These are phyloP conservation scores for Uropetala carovei DNA, from an alignment of 2,888 invertebrate species.

Conservation along the genomic window DNA sequence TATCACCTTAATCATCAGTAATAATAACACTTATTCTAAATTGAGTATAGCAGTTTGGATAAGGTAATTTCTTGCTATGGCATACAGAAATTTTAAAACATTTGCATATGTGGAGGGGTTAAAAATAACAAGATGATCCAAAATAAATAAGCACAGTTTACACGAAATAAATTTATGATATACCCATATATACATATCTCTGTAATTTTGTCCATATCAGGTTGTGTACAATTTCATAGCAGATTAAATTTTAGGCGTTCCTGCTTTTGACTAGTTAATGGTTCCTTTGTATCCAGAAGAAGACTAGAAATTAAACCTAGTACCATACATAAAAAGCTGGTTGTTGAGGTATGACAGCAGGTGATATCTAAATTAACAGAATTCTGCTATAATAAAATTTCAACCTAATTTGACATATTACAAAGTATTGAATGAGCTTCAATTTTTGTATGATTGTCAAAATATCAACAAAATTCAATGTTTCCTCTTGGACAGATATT, in stretches of 20 bases:
- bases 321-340: conserved; percentile 21
- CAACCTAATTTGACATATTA: neutral
- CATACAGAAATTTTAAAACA: neutral
- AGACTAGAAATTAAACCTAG: conserved; percentile 51
- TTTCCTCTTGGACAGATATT: conserved; percentile 1
- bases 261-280: conserved; percentile 58
- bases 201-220: conserved; percentile 33
- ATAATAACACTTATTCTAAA: neutral
- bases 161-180: conserved; percentile 58
- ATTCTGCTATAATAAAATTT: conserved; percentile 1
- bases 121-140: neutral
- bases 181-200: conserved; percentile 47
- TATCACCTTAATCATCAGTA: neutral
- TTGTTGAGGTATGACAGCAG: conserved; percentile 42
- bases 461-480: conserved; percentile 41
- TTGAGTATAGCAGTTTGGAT: neutral
- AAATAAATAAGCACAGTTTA: conserved; percentile 2
- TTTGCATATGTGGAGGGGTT: neutral
- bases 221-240: conserved; percentile 43
- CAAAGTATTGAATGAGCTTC: conserved; percentile 1
- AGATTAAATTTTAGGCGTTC: conserved; percentile 47
- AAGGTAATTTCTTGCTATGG: neutral
- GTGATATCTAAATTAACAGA: conserved; percentile 43
- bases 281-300: conserved; percentile 42
- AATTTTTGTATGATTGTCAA: conserved; percentile 51